These are phyloP conservation scores for Phengaris arion DNA, from an alignment of 2,888 invertebrate genomes.

Conservation along the genomic window DNA sequence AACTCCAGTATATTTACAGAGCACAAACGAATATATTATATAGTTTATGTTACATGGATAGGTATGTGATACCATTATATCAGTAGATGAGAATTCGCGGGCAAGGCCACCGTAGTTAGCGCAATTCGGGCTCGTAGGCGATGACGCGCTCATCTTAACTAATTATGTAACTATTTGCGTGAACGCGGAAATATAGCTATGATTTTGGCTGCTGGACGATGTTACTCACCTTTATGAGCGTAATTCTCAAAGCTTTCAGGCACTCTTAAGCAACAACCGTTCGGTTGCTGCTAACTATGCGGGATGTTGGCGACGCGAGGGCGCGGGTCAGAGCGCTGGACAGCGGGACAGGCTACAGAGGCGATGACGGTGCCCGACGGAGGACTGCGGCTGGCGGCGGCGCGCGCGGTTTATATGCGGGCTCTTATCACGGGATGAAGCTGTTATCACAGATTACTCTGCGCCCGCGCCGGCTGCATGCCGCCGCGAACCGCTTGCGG, in stretches of 20 bases:
- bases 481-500: conserved; percentile 58
- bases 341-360: conserved; percentile 40
- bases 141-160: neutral
- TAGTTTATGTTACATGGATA: neutral
- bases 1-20: neutral
- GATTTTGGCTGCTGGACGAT: neutral
- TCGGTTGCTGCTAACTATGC: conserved; percentile 71
- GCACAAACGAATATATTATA: neutral
- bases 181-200: neutral
- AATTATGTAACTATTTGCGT: conserved; percentile 6
- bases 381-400: conserved; percentile 54
- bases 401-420: conserved; percentile 54
- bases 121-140: neutral
- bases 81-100: conserved; percentile 42
- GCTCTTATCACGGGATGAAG: conserved; percentile 56
- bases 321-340: conserved; percentile 32
- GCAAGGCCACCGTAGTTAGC: conserved; percentile 50
- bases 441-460: conserved; percentile 49
- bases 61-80: neutral
- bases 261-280: conserved; percentile 74
- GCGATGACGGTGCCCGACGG: conserved; percentile 40
- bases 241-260: conserved; percentile 82
- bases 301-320: conserved; percentile 32
- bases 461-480: neutral
- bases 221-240: conserved; percentile 75